Conservation (phyloP, 2,797 vertebrate species). For the Scleropages formosus region DNA sequence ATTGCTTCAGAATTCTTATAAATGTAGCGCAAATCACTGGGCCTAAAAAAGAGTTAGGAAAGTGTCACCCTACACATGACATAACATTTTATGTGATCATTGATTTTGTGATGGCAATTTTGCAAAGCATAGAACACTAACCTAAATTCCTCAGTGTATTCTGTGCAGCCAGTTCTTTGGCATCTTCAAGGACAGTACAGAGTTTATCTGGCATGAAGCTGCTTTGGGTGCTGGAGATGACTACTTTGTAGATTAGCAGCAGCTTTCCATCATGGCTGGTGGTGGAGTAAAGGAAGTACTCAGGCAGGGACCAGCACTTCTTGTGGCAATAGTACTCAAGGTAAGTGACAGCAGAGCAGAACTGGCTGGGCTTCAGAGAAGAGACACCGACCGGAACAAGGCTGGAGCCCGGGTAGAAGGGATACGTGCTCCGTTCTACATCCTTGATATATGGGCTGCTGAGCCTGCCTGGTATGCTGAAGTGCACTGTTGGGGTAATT, state of each 20-base stretch:
- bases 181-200: slow-evolving; percentile 81
- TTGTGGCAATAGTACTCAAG: slow-evolving; percentile 87
- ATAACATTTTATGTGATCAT: background rate
- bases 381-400: slow-evolving; percentile 78
- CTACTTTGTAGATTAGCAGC: slow-evolving; percentile 76
- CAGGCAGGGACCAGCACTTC: slow-evolving; percentile 80
- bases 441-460: slow-evolving; percentile 69
- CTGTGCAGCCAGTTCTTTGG: slow-evolving; percentile 87
- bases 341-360: slow-evolving; percentile 81
- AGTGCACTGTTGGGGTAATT: slow-evolving; percentile 57
- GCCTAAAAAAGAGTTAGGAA: background rate
- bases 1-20: background rate
- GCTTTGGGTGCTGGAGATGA: slow-evolving; percentile 70
- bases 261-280: slow-evolving; percentile 73
- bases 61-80: background rate
- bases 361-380: slow-evolving; percentile 80
- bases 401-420: slow-evolving; percentile 76
- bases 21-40: background rate
- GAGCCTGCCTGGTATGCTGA: slow-evolving; percentile 58
- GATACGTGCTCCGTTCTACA: slow-evolving; percentile 67
- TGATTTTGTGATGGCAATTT: background rate
- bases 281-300: slow-evolving; percentile 86
- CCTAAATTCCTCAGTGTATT: slow-evolving; percentile 79
- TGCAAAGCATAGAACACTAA: slow-evolving; percentile 54
- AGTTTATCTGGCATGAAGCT: slow-evolving; percentile 84